phyloP scores from a whole-genome alignment of 2,113 vertebrate species.

The Nothoprocta perdicaria region DNA sequence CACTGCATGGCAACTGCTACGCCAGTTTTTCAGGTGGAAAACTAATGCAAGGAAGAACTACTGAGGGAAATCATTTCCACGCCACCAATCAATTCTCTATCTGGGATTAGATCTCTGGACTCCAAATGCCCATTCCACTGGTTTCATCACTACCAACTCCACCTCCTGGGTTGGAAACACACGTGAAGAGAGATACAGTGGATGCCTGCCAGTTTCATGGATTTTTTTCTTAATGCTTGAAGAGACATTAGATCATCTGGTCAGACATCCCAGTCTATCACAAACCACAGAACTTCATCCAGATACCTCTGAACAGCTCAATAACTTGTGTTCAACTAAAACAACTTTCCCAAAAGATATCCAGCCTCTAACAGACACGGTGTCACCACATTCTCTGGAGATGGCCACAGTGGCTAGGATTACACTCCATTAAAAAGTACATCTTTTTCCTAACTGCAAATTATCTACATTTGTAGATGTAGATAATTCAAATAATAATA shows the following conservation, averaged over 20 bases:
- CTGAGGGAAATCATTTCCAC: not conserved
- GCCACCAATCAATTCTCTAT: not conserved
- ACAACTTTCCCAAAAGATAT: not conserved
- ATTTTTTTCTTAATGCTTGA: not conserved
- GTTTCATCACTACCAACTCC: not conserved
- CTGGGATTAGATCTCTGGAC: not conserved
- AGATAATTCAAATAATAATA: no score
- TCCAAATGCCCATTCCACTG: constrained; percentile 5
- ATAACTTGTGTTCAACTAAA: not conserved
- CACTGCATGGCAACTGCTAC: not conserved
- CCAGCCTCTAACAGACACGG: not conserved
- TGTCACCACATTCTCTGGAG: not conserved
- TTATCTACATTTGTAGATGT: not conserved
- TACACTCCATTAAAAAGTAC: not conserved
- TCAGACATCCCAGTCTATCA: not conserved
- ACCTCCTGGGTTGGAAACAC: constrained; percentile 1
- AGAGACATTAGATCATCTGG: not conserved
- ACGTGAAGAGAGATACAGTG: not conserved
- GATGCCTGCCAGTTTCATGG: not conserved
- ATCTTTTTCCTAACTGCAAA: not conserved
- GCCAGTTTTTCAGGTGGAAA: constrained; percentile 21
- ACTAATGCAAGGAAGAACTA: constrained; percentile 12
- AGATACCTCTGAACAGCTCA: not conserved
- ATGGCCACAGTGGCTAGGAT: rapidly evolving
- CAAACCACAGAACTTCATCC: not conserved